phyloP scores from a whole-genome alignment of 2,888 invertebrate species.

The Himalopsyche tibetana region DNA sequence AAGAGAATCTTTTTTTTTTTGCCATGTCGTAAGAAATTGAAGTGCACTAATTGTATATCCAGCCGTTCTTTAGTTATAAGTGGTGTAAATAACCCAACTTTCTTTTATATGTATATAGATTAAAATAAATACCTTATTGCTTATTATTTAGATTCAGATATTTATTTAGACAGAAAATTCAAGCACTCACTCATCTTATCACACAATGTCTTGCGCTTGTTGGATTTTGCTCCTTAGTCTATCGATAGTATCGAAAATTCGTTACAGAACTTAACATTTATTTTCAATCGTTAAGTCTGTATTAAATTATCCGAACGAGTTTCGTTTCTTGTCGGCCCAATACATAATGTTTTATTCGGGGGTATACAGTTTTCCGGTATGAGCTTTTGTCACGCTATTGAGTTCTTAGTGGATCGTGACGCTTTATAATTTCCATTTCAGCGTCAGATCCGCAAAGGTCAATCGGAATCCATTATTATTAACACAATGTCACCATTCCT shows the following conservation, averaged over 20 bases:
- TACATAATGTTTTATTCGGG: conserved; percentile 14
- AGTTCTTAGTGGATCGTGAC: conserved; percentile 21
- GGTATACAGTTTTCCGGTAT: background rate
- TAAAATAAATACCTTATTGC: no score
- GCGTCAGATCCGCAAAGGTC: conserved; percentile 22
- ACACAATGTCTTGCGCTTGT: no score
- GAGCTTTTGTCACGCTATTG: conserved; percentile 11
- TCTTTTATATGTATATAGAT: no score
- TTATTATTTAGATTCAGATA: no score
- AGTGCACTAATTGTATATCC: no score
- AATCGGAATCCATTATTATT: conserved; percentile 30
- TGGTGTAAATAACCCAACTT: no score
- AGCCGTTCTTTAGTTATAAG: no score
- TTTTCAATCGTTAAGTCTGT: conserved; percentile 19
- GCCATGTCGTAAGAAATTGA: no score
- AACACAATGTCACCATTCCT: conserved; percentile 26
- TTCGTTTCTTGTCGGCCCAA: background rate
- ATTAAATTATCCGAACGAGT: conserved; percentile 4
- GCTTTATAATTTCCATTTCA: conserved; percentile 29
- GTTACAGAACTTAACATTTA: background rate
- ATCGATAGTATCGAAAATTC: background rate
- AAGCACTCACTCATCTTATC: no score
- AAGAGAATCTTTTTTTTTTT: no score
- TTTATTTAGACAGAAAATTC: no score
- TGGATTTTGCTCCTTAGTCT: background rate